Conservation (phyloP, 2,888 invertebrate species). For the Entomobrya proxima region DNA sequence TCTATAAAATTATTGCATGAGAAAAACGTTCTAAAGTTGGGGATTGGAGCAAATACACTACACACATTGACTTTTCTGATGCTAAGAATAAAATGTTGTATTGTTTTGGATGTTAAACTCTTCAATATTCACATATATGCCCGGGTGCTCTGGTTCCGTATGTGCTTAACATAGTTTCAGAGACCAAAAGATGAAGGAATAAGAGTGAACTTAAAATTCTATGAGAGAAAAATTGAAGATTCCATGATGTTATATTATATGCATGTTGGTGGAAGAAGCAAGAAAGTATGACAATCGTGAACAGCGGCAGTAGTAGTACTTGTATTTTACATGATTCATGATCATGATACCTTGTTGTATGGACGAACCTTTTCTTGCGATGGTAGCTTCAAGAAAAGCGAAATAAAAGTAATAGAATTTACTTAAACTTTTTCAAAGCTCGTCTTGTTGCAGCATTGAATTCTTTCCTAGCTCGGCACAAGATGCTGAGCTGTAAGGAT, state of each 20-base stretch:
- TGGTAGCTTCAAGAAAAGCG: neutral
- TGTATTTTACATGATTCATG: conserved; percentile 54
- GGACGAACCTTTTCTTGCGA: neutral
- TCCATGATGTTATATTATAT: neutral
- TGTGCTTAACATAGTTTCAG: conserved; percentile 12
- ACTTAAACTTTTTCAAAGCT: neutral
- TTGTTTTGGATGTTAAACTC: too few species aligned
- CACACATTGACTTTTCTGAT: too few species aligned
- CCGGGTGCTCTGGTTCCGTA: conserved; percentile 28
- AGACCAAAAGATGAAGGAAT: neutral
- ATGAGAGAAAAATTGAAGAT: conserved; percentile 49
- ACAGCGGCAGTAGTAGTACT: conserved; percentile 1
- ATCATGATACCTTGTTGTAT: conserved; percentile 41
- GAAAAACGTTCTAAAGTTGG: too few species aligned
- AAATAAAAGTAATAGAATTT: neutral
- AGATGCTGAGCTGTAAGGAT: neutral
- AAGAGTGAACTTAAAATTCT: conserved; percentile 40
- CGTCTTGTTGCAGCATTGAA: neutral
- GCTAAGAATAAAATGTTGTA: too few species aligned
- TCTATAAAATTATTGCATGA: neutral
- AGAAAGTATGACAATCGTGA: conserved; percentile 11
- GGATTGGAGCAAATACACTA: too few species aligned
- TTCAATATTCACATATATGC: conserved; percentile 1
- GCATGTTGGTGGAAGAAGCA: neutral
- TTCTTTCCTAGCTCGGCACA: neutral